These are phyloP conservation scores for Heterodera filipjevi DNA, from an alignment of 2,888 invertebrate genomes.

Conservation along the genomic window DNA sequence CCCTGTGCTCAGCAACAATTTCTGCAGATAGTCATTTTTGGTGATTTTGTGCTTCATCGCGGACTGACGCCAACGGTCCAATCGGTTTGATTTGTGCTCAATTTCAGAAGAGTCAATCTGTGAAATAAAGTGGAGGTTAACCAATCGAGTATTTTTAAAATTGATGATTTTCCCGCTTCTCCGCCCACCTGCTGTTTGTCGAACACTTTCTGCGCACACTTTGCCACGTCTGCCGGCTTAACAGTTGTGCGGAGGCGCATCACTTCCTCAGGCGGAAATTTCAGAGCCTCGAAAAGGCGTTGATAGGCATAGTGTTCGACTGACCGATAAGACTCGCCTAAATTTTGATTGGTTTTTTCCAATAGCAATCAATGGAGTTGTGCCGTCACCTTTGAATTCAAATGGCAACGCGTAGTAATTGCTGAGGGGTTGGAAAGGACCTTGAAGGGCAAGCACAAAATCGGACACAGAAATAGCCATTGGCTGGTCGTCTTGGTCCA, in stretches of 20 bases:
- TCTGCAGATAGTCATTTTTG: constrained; percentile 58
- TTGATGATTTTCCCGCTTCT: too few species aligned
- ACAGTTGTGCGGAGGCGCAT: constrained; percentile 61
- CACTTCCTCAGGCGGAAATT: constrained; percentile 55
- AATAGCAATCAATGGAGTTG: neutral
- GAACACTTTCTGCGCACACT: constrained; percentile 39
- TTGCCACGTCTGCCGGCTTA: constrained; percentile 52
- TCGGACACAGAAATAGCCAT: constrained; percentile 54
- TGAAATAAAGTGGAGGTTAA: too few species aligned
- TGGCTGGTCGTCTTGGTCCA: constrained; percentile 53
- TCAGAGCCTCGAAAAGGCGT: constrained; percentile 52
- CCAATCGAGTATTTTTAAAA: too few species aligned
- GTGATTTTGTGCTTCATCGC: constrained; percentile 64
- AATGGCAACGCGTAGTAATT: constrained; percentile 58
- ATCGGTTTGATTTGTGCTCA: constrained; percentile 49
- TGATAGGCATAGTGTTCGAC: constrained; percentile 64
- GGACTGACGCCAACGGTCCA: constrained; percentile 62
- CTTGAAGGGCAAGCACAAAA: constrained; percentile 53
- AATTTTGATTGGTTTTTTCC: neutral
- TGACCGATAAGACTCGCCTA: constrained; percentile 54
- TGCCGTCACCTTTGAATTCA: constrained; percentile 46
- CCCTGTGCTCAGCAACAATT: constrained; percentile 62
- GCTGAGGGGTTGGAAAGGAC: constrained; percentile 60
- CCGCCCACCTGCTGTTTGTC: neutral
- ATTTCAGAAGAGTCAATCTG: constrained; percentile 43